phyloP scores from a whole-genome alignment of 1,140 invertebrate genomes.

The Steinernema khuongi region DNA sequence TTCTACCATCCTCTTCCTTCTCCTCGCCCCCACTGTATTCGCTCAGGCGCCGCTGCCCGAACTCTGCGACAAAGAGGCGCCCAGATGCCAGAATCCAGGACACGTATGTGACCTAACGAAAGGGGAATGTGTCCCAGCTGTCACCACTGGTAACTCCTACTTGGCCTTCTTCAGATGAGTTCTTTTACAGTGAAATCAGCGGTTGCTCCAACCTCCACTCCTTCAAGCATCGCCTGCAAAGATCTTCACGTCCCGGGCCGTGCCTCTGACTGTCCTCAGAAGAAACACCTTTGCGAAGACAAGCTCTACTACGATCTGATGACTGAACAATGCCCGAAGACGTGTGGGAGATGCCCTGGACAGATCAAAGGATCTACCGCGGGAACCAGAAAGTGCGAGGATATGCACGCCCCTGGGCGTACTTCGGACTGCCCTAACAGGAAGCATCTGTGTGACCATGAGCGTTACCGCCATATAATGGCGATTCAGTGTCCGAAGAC shows the following conservation, averaged over 20 bases:
- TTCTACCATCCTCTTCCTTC: too few relatives aligned
- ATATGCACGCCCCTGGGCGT: background rate
- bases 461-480: constrained; percentile 22
- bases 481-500: constrained; percentile 26
- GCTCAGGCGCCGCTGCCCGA: too few relatives aligned
- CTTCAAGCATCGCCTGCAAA: constrained; percentile 16
- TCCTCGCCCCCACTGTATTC: too few relatives aligned
- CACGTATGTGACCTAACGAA: too few relatives aligned
- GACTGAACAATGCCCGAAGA: constrained; percentile 31
- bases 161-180: too few relatives aligned
- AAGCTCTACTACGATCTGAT: constrained; percentile 28
- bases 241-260: constrained; percentile 24
- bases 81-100: too few relatives aligned
- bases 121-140: too few relatives aligned
- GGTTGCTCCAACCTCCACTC: too few relatives aligned
- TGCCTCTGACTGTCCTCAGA: constrained; percentile 27
- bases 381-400: background rate
- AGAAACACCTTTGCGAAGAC: constrained; percentile 24
- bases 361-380: background rate
- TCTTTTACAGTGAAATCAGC: too few relatives aligned
- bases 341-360: constrained; percentile 19
- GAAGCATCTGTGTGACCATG: constrained; percentile 10
- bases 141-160: too few relatives aligned
- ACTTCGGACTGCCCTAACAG: background rate
- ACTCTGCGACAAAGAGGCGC: too few relatives aligned